Evolutionary conservation across 2,888 invertebrate species (phyloP), one percentile per base, ranked within the genome.

Genomic region (Agrochola litura): DNA sequence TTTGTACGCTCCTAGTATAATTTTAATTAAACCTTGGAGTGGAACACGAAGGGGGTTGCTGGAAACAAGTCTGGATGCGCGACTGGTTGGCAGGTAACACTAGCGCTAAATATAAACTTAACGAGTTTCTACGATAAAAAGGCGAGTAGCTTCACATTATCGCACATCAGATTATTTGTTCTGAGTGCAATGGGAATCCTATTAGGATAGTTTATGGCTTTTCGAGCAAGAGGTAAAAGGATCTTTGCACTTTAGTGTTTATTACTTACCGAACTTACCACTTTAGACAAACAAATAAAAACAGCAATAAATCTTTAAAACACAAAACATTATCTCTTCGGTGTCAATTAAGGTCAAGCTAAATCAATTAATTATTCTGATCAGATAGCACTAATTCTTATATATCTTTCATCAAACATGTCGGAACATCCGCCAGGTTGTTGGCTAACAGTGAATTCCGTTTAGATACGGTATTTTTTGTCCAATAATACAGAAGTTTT

Each of bases 41-140:
- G 58, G 49, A 61, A 78, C 77, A 74, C 79, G 81, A 77, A 86
- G 84, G 82, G 89, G 87, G 76, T 84, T 82, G 87, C 81, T 88
- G 88, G 89, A 89, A 90, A 90, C 90, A 89, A 86, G 87, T 89
- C 89, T 82, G 90, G 90, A 91, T 86, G 84, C 88, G 76, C 89
- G 90, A 91, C 92, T 88, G 91, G 93, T 92, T 89, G 91, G 86
- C 92, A 91, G 92, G 91, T 91, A 91, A 86, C 83, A 78, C 90
- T 86, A 88, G 82, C 72, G 90, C 90, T 93, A 92, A 91, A 94
- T 92, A 93, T 93, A 94, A 91, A 89, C 90, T 85, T 88, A 91
- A 90, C 91, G 80, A 90, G 90, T 90, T 89, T 77, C 78, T 82
- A 82, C 80, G 76, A 78, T 78, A 89, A 88, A 83, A 83, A 79